Evolutionary conservation across 2,797 vertebrate genomes (phyloP).

Genomic region (Oceanodroma leucorhoa): DNA sequence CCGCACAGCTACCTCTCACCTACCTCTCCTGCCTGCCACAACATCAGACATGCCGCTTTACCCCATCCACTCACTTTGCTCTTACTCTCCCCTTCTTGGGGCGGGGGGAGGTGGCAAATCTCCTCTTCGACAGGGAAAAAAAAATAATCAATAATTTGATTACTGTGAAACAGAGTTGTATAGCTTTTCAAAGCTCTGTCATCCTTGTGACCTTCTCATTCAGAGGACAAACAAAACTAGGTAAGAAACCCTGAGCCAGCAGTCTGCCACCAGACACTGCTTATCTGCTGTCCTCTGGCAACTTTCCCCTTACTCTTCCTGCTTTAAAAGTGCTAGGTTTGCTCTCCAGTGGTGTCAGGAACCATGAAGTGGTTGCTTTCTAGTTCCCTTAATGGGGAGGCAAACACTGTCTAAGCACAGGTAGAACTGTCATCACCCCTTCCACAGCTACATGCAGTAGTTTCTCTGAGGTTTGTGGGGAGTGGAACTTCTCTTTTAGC

Average conservation of each 20-base stretch:
- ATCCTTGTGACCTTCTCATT: neutral
- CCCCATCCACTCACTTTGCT: neutral
- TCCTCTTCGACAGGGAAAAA: neutral
- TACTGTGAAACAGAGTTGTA: neutral
- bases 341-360: neutral
- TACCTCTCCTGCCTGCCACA: neutral
- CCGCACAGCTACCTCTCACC: neutral
- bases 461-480: neutral
- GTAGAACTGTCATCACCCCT: neutral
- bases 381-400: neutral
- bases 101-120: neutral
- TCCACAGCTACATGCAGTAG: neutral
- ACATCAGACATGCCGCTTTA: fast-evolving
- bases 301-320: neutral
- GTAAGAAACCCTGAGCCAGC: neutral
- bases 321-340: slow-evolving; percentile 9
- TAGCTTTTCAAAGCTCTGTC: neutral
- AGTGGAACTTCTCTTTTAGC: neutral
- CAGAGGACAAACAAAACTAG: neutral
- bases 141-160: neutral
- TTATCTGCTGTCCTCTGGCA: neutral
- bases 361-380: neutral
- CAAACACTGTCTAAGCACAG: neutral
- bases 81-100: neutral
- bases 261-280: neutral